Conservation (phyloP, 2,113 vertebrate genomes). For the Hippocampus guttulatus region DNA sequence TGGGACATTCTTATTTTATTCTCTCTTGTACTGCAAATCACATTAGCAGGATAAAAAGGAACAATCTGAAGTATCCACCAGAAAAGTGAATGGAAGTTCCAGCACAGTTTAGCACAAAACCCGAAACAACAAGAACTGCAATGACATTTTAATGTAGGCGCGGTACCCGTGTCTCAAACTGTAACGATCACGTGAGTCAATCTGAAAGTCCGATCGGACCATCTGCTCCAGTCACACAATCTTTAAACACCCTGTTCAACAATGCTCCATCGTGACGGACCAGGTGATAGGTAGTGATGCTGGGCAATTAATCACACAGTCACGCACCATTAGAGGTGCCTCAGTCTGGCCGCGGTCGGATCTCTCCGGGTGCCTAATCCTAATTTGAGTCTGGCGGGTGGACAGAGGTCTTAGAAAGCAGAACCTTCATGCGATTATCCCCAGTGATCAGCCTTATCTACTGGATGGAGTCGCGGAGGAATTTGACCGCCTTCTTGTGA, state of each 20-base stretch:
- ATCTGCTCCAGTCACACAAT: background rate
- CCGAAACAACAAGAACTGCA: no score
- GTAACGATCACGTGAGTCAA: background rate
- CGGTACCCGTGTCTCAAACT: background rate
- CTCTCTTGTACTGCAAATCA: no score
- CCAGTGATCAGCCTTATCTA: background rate
- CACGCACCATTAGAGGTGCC: no score
- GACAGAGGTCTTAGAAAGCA: background rate
- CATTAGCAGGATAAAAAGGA: no score
- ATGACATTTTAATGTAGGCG: background rate
- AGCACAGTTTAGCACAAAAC: background rate
- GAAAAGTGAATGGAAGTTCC: background rate
- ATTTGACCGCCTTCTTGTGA: background rate
- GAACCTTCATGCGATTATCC: background rate
- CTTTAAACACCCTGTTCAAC: background rate
- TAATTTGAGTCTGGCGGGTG: background rate
- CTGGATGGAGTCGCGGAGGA: no score
- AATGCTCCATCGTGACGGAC: background rate
- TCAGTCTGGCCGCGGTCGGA: background rate
- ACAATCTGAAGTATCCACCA: background rate
- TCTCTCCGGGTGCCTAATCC: background rate
- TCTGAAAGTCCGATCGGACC: background rate
- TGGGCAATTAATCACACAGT: background rate
- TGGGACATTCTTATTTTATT: constrained; percentile 20
- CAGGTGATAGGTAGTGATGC: background rate